These are phyloP conservation scores for Lochmaea capreae DNA, from an alignment of 2,888 invertebrate species.

Conservation along the genomic window DNA sequence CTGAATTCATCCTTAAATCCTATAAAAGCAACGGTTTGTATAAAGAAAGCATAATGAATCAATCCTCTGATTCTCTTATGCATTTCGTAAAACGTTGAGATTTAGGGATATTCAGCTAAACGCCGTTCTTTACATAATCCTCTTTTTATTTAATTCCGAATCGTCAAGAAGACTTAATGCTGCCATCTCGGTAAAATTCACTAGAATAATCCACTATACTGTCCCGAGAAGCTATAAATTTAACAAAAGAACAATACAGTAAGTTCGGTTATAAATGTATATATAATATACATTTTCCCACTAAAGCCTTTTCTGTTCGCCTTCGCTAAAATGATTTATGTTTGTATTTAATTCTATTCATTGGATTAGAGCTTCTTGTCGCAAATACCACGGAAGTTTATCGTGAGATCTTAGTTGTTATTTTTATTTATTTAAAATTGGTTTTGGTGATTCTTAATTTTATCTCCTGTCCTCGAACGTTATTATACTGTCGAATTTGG, in stretches of 20 bases:
- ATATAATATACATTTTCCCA: not conserved
- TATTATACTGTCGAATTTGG: too few species aligned
- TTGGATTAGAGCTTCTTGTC: not conserved
- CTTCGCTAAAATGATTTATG: not conserved
- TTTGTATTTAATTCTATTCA: not conserved
- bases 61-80: not conserved
- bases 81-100: not conserved
- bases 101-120: not conserved
- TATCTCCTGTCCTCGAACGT: too few species aligned
- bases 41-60: not conserved
- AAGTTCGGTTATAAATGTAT: not conserved
- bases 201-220: constrained; percentile 34
- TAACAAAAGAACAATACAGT: constrained; percentile 35
- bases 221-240: constrained; percentile 31
- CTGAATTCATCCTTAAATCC: not conserved
- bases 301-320: not conserved
- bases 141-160: constrained; percentile 13
- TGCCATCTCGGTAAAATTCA: constrained; percentile 21
- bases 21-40: not conserved
- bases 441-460: not conserved
- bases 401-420: too few species aligned
- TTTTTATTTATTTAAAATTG: not conserved
- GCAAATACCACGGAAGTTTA: not conserved
- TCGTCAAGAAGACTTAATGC: constrained; percentile 16
- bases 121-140: constrained; percentile 11